Conservation (phyloP, 2,888 invertebrate genomes). For the Nasonia oneida region DNA sequence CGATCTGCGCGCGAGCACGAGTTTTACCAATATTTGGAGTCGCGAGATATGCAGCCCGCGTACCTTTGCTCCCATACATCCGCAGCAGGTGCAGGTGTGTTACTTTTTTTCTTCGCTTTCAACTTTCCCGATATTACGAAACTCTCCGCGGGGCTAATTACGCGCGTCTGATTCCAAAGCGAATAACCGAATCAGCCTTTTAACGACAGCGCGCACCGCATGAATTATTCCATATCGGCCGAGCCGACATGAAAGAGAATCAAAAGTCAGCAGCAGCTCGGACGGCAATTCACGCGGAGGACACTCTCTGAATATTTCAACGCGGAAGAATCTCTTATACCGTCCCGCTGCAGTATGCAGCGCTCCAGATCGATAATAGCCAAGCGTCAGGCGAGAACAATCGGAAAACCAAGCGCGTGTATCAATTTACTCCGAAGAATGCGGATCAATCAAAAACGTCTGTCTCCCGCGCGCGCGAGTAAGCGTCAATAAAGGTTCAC, state of each 20-base stretch:
- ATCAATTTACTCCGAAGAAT: constrained; percentile 3
- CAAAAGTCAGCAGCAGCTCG: not conserved
- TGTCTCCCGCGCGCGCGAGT: not conserved
- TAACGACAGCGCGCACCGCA: not conserved
- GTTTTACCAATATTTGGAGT: constrained; percentile 5
- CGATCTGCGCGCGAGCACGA: not conserved
- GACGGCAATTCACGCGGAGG: not conserved
- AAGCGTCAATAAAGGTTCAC: constrained; percentile 8
- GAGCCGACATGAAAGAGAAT: not conserved
- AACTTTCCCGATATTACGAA: not conserved
- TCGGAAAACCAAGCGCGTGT: not conserved
- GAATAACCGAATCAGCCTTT: not conserved
- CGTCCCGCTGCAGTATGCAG: too few species aligned
- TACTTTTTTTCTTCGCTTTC: not conserved
- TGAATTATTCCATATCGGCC: not conserved
- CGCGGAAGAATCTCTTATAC: not conserved
- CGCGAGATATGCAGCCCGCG: not conserved
- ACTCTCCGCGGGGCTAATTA: not conserved
- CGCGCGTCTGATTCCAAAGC: not conserved
- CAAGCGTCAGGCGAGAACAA: not conserved
- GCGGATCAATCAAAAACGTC: constrained; percentile 13
- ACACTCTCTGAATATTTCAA: constrained; percentile 1
- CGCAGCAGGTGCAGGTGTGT: not conserved
- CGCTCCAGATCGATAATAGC: not conserved
- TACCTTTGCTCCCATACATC: not conserved